Evolutionary conservation across 2,888 invertebrate species (phyloP).

Genomic region (Lacanobia wlatinum): DNA sequence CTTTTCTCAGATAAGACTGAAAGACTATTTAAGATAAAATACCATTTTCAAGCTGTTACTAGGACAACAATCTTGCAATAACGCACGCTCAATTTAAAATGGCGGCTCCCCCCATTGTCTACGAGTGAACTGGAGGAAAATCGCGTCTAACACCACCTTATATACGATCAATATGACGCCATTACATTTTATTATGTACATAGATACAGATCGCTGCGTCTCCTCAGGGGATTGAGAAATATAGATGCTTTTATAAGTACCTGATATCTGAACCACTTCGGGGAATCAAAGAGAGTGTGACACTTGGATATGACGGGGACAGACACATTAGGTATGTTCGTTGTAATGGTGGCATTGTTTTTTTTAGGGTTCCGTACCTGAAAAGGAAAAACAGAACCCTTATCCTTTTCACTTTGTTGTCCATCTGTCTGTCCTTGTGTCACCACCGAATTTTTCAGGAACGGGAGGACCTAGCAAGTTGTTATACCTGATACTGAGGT

Average conservation of each 20-base stretch:
- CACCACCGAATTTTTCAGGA: too few relatives aligned
- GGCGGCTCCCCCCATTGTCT: constrained; percentile 13
- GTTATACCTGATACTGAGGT: too few relatives aligned
- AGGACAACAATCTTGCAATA: constrained; percentile 9
- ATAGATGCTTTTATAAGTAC: constrained; percentile 56
- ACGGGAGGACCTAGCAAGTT: too few relatives aligned
- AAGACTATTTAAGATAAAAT: constrained; percentile 5
- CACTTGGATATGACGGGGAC: constrained; percentile 38
- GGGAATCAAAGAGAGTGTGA: constrained; percentile 55
- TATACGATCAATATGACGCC: constrained; percentile 52
- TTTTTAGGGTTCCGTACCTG: too few relatives aligned
- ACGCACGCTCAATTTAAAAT: constrained; percentile 35
- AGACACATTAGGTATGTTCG: constrained; percentile 11
- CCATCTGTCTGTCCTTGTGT: too few relatives aligned
- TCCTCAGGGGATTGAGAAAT: constrained; percentile 53
- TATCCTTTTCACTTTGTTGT: too few relatives aligned
- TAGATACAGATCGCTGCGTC: constrained; percentile 42
- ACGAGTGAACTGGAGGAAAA: constrained; percentile 40
- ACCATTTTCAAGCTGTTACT: neutral
- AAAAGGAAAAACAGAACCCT: too few relatives aligned
- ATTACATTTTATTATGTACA: constrained; percentile 60
- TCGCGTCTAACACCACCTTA: constrained; percentile 33
- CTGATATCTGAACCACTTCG: constrained; percentile 60
- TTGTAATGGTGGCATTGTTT: constrained; percentile 15
- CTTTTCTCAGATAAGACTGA: neutral